Evolutionary conservation across 2,113 vertebrate genomes (phyloP).

Genomic region (Notechis scutatus): DNA sequence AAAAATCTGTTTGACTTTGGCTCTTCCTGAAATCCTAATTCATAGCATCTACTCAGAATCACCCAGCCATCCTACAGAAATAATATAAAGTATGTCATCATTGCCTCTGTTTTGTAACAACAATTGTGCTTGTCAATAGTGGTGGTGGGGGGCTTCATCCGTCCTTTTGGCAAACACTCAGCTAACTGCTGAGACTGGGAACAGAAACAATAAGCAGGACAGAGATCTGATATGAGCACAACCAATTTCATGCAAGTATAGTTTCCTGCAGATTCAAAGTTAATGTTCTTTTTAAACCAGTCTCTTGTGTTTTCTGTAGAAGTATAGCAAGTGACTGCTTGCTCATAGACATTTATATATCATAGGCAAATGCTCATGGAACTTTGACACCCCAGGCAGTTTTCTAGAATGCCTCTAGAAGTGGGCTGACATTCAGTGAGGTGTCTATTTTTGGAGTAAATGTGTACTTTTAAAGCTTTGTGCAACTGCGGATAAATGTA

Average conservation of each 20-base stretch:
- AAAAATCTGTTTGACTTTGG: neutral
- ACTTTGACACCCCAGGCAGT: neutral
- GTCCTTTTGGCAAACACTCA: neutral
- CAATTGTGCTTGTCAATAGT: neutral
- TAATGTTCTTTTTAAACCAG: neutral
- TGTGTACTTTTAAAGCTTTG: neutral
- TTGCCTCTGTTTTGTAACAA: neutral
- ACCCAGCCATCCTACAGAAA: neutral
- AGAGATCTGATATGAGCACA: neutral
- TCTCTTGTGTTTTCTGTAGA: neutral
- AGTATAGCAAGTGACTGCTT: neutral
- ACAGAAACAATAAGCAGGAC: neutral
- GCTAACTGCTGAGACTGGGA: neutral
- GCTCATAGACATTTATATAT: neutral
- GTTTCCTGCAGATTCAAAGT: neutral
- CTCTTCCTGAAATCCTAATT: neutral
- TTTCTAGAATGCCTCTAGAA: neutral
- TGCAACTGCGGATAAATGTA: neutral
- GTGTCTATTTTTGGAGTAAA: neutral
- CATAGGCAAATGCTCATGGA: too few relatives aligned
- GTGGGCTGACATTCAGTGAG: neutral
- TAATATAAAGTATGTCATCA: neutral
- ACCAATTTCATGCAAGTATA: neutral
- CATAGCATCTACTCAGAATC: neutral
- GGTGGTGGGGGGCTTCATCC: accelerated